These are phyloP conservation scores for Malurus melanocephalus DNA, from an alignment of 2,113 vertebrate species.

Conservation along the genomic window DNA sequence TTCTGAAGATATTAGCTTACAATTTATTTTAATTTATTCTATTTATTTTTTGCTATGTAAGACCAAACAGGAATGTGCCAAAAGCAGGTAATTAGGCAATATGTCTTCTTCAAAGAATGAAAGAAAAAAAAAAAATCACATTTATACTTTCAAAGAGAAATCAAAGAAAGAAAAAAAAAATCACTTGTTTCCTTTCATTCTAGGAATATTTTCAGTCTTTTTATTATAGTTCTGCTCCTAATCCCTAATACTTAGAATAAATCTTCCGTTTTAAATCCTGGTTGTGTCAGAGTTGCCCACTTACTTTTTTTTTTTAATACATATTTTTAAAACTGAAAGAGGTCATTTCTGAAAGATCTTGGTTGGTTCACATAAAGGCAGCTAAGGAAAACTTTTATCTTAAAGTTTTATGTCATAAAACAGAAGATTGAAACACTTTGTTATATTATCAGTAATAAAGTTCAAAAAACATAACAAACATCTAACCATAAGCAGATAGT, in stretches of 20 bases:
- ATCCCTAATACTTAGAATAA: not conserved
- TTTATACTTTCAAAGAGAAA: not conserved
- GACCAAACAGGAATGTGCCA: not conserved
- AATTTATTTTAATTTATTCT: not conserved
- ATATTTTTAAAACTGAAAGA: not conserved
- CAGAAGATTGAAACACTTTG: not conserved
- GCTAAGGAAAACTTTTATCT: not conserved
- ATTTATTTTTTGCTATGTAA: not conserved
- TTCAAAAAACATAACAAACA: not conserved
- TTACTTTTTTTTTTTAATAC: not conserved
- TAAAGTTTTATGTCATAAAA: not conserved
- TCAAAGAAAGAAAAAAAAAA: not conserved
- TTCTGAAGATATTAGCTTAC: not conserved
- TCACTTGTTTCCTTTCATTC: not conserved
- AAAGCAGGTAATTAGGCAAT: not conserved
- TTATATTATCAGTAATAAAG: not conserved
- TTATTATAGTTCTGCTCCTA: not conserved
- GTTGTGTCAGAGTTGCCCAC: not conserved
- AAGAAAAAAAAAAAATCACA: not conserved
- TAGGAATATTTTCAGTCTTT: not conserved
- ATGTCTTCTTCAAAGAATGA: not conserved
- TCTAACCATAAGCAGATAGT: not conserved
- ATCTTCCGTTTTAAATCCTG: not conserved
- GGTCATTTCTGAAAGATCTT: not conserved
- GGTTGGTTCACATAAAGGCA: not conserved